phyloP scores from a whole-genome alignment of 2,888 invertebrate genomes.

The Drosophila kambysellisi region DNA sequence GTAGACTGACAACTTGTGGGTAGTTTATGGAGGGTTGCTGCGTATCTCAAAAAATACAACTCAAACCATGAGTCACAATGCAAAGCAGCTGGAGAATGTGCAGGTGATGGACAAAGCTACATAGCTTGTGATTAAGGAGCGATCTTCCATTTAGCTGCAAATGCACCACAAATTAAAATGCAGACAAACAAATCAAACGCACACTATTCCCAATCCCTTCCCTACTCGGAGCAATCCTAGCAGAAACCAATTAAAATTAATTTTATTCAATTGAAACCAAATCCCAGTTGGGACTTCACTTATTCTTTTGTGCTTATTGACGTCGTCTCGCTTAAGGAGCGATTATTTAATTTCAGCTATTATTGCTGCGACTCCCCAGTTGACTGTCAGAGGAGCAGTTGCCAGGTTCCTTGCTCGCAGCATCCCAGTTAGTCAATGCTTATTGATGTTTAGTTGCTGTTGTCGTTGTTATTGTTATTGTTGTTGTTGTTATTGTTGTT shows the following conservation, averaged over 20 bases:
- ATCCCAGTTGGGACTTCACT: slow-evolving; percentile 71
- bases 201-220: slow-evolving; percentile 8
- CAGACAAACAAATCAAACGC: slow-evolving; percentile 29
- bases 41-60: slow-evolving; percentile 14
- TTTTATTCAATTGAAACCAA: slow-evolving; percentile 75
- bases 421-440: slow-evolving; percentile 77
- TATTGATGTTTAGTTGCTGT: slow-evolving; percentile 76
- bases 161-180: slow-evolving; percentile 7
- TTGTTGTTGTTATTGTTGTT: slow-evolving; percentile 41
- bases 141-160: not conserved
- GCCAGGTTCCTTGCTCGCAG: slow-evolving; percentile 40
- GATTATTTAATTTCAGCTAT: slow-evolving; percentile 80
- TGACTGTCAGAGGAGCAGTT: slow-evolving; percentile 45
- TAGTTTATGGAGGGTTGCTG: slow-evolving; percentile 56
- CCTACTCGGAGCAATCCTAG: not conserved
- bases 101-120: slow-evolving; percentile 21
- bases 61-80: slow-evolving; percentile 26
- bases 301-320: slow-evolving; percentile 54
- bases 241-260: slow-evolving; percentile 75
- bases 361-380: slow-evolving; percentile 70
- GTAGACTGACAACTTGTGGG: slow-evolving; percentile 53
- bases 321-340: slow-evolving; percentile 70
- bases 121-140: not conserved
- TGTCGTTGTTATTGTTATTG: slow-evolving; percentile 47
- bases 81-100: slow-evolving; percentile 23